phyloP scores from a whole-genome alignment of 2,888 invertebrate species.

The Herminia tarsipennalis region DNA sequence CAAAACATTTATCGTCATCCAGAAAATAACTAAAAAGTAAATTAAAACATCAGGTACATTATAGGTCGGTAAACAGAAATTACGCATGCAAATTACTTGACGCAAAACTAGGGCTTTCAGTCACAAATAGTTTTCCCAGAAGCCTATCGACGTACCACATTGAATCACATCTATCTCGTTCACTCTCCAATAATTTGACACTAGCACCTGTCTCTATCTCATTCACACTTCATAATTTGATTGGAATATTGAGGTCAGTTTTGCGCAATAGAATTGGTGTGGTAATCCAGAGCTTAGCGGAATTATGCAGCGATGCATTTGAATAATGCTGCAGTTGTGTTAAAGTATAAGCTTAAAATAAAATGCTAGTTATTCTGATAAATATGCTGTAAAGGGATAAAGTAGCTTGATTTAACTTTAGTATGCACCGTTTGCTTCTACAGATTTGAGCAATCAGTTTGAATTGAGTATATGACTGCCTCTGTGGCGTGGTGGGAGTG shows the following conservation, averaged over 20 bases:
- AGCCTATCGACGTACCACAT: conserved; percentile 15
- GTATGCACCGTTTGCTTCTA: no score
- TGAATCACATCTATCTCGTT: conserved; percentile 12
- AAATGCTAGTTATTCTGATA: no score
- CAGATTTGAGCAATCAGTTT: no score
- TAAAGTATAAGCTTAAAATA: conserved; percentile 7
- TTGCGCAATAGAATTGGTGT: conserved; percentile 37
- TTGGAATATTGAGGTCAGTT: conserved; percentile 33
- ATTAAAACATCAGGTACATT: conserved; percentile 35
- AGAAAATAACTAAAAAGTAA: conserved; percentile 9
- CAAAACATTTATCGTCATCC: no score
- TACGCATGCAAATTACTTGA: conserved; percentile 42
- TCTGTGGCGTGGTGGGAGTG: no score
- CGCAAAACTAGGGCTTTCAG: conserved; percentile 40
- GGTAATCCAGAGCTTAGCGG: conserved; percentile 32
- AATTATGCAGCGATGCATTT: conserved; percentile 14
- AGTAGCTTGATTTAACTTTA: no score
- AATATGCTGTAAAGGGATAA: no score
- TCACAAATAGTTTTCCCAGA: conserved; percentile 43
- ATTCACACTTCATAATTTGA: conserved; percentile 19
- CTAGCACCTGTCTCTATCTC: conserved; percentile 9
- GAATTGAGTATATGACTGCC: no score
- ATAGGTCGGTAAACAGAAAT: conserved; percentile 34
- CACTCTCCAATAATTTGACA: neutral
- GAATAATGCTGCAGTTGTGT: conserved; percentile 13